phyloP scores from a whole-genome alignment of 1,140 invertebrate genomes.

The Daktulosphaira vitifoliae region DNA sequence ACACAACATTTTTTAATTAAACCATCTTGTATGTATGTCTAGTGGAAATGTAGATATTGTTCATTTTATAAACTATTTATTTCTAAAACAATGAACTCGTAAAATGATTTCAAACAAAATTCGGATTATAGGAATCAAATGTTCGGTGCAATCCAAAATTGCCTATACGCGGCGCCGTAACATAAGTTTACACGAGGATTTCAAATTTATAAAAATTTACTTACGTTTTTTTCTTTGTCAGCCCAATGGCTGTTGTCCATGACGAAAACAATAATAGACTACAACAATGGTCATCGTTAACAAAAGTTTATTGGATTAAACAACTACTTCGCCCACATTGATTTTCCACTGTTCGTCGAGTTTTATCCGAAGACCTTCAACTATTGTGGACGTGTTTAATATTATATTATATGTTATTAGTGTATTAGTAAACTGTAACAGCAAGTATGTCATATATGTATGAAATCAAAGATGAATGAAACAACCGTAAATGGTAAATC shows the following conservation, averaged over 20 bases:
- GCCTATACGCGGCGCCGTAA: too few relatives aligned
- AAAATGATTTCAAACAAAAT: too few relatives aligned
- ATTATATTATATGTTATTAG: neutral
- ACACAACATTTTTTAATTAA: too few relatives aligned
- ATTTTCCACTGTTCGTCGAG: constrained; percentile 3
- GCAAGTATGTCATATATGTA: neutral
- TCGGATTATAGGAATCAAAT: too few relatives aligned
- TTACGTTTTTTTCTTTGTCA: constrained; percentile 9
- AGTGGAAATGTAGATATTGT: too few relatives aligned
- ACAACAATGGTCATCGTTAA: neutral
- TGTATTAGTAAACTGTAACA: neutral
- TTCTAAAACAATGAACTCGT: too few relatives aligned
- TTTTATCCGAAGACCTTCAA: constrained; percentile 31
- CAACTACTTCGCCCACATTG: constrained; percentile 11
- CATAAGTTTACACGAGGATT: too few relatives aligned
- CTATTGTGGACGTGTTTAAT: neutral
- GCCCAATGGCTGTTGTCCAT: constrained; percentile 20
- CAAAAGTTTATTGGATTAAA: constrained; percentile 8
- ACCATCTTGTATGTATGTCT: too few relatives aligned
- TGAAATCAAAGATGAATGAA: neutral
- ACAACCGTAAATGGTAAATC: constrained; percentile 8
- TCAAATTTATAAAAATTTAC: too few relatives aligned
- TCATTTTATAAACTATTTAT: too few relatives aligned
- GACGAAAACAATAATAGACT: constrained; percentile 9
- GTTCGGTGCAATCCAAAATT: too few relatives aligned